Evolutionary conservation across 2,797 vertebrate species (phyloP).

Genomic region (Coregonus sp.): DNA sequence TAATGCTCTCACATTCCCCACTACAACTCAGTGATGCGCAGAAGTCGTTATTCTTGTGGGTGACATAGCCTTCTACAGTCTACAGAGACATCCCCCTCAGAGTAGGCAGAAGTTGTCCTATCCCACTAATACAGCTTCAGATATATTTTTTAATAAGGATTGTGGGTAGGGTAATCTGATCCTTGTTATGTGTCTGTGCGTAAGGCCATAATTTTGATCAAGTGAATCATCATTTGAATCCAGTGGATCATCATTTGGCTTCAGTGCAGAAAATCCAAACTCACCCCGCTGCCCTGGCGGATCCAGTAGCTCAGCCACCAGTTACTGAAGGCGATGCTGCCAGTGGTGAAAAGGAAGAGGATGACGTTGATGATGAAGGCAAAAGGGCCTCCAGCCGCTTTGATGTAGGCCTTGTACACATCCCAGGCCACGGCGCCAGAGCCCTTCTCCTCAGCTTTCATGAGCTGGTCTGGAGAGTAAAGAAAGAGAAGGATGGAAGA

Average conservation of each 20-base stretch:
- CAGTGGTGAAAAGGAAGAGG: conserved; percentile 81
- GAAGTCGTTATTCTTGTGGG: conserved; percentile 45
- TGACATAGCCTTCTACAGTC: background rate
- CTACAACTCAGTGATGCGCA: conserved; percentile 43
- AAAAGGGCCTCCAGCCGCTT: conserved; percentile 78
- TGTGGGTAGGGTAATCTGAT: background rate
- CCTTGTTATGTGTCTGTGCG: background rate
- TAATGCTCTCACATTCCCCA: conserved; percentile 53
- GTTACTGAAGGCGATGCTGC: conserved; percentile 81
- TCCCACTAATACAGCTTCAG: background rate
- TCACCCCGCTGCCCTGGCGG: conserved; percentile 83
- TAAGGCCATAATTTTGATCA: background rate
- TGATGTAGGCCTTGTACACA: conserved; percentile 80
- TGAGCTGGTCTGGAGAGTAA: conserved; percentile 67
- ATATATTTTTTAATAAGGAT: background rate
- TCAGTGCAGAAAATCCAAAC: conserved; percentile 38
- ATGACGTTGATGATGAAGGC: conserved; percentile 75
- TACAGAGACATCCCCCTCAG: background rate
- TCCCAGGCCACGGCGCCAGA: conserved; percentile 75
- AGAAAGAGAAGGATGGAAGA: background rate
- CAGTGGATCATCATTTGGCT: background rate
- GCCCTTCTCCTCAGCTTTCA: conserved; percentile 80
- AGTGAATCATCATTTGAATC: background rate
- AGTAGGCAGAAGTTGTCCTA: background rate
- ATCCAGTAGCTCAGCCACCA: conserved; percentile 90